Evolutionary conservation across 2,888 invertebrate species (phyloP).

Genomic region (Anoncus sp.): DNA sequence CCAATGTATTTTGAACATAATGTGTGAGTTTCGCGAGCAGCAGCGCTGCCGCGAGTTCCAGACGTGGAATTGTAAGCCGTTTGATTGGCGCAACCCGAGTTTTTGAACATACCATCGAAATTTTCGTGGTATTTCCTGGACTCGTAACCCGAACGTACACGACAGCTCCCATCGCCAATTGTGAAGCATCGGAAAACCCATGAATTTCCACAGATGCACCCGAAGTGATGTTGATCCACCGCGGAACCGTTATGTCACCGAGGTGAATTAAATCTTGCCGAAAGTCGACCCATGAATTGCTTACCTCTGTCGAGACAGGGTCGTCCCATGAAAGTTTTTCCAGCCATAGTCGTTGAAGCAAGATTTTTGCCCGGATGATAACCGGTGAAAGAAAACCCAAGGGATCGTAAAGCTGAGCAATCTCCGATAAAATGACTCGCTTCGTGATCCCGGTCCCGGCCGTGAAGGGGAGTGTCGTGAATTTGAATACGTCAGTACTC

Average conservation of each 20-base stretch:
- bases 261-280: not conserved
- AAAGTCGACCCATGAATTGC: not conserved
- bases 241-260: conserved; percentile 13
- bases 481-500: not conserved
- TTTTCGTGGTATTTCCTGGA: not conserved
- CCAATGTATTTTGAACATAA: not conserved
- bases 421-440: not conserved
- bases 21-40: conserved; percentile 43
- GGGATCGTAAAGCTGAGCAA: conserved; percentile 1
- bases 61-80: conserved; percentile 64
- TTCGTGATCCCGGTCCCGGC: not conserved
- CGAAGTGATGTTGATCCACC: conserved; percentile 17
- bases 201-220: conserved; percentile 30
- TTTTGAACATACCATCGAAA: conserved; percentile 44
- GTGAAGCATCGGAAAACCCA: conserved; percentile 55
- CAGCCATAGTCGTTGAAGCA: conserved; percentile 10
- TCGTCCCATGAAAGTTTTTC: conserved; percentile 19
- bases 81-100: conserved; percentile 58
- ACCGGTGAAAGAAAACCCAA: conserved; percentile 11
- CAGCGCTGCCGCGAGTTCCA: conserved; percentile 68
- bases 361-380: not conserved
- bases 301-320: not conserved
- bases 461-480: not conserved
- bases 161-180: conserved; percentile 27
- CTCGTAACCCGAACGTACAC: conserved; percentile 32